Evolutionary conservation across 1,140 invertebrate genomes (phyloP), one percentile per base, ranked within the genome.

Genomic region (Drosophila varians): DNA sequence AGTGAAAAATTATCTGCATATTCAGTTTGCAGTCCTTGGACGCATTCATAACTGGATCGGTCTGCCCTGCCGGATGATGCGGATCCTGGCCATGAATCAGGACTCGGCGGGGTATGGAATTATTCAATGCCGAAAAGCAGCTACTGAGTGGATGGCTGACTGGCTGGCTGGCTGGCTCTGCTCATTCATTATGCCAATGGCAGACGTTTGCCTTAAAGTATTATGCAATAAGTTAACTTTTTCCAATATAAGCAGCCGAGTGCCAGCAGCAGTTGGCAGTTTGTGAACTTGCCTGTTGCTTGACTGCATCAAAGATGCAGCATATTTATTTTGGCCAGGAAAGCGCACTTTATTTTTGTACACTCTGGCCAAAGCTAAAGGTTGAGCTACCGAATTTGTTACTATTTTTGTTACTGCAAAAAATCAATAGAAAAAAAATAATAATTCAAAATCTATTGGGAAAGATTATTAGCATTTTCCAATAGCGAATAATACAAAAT

Each of bases 141-240:
- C 65, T 61, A 72, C 56, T 74, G 65, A 64, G 51, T 76, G 64
- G 73, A 47, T 78, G 64, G 72, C 46, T 77, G 70, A 46, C 45
- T 74, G 64, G 73, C 52, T 78, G 64, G 73, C 52, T 78, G 64
- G 72, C 46, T 77, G 70, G 51, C 45, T 74, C 52, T 49, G 71
- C 79, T 84, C 66, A 84, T 84, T 84, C 80, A 84, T 84, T 84
- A 84, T 86, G 79, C 79, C 79, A 84, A 86, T 78, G 72, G 60
- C 79, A 84, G 76, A 64, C 68, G 75, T 58, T 64, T 26, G 60
- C 62, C 78, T 75, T 55, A 86, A 79, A 84, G 79, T 68, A 86
- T 84, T 84, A 84, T 78, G 79, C 79, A 62, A 86, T 84, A 86
- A 84, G 79, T 86, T 75, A 84, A 75, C 71, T 79, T 86, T 74